phyloP scores from a whole-genome alignment of 2,113 vertebrate genomes.

The Nothocercus julius region DNA sequence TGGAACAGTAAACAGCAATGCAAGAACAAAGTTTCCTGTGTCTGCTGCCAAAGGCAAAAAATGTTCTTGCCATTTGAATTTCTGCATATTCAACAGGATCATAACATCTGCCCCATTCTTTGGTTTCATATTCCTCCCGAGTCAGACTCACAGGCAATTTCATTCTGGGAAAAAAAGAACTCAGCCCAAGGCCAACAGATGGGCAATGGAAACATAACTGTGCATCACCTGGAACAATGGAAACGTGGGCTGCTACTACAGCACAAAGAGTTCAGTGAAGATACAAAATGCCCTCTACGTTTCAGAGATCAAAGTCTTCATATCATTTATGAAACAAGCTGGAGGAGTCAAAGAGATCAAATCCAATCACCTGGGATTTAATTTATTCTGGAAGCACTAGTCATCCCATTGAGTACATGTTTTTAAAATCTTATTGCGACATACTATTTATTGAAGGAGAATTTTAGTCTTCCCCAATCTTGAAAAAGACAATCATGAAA shows the following conservation, averaged over 20 bases:
- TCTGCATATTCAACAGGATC: neutral
- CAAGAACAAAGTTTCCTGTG: neutral
- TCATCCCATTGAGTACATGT: neutral
- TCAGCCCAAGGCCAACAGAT: neutral
- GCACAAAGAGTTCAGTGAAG: neutral
- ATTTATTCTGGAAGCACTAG: neutral
- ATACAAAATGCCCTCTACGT: neutral
- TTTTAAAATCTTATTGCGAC: neutral
- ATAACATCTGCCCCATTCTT: neutral
- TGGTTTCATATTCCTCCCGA: neutral
- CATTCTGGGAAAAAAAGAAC: neutral
- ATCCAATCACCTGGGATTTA: neutral
- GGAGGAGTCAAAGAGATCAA: neutral
- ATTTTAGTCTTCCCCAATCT: neutral
- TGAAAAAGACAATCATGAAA: neutral
- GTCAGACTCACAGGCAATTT: neutral
- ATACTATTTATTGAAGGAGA: neutral
- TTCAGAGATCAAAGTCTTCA: neutral
- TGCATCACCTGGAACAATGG: neutral
- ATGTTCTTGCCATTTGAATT: neutral
- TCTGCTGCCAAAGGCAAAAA: neutral
- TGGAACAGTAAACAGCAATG: neutral
- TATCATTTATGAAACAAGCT: neutral
- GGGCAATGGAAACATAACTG: accelerated
- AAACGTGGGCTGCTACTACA: neutral